Percentiles rank a stretch among this genome's conserved stretches.
phyloP scores from a whole-genome alignment of 2,113 vertebrate genomes.

The Hippopotamus amphibius region DNA sequence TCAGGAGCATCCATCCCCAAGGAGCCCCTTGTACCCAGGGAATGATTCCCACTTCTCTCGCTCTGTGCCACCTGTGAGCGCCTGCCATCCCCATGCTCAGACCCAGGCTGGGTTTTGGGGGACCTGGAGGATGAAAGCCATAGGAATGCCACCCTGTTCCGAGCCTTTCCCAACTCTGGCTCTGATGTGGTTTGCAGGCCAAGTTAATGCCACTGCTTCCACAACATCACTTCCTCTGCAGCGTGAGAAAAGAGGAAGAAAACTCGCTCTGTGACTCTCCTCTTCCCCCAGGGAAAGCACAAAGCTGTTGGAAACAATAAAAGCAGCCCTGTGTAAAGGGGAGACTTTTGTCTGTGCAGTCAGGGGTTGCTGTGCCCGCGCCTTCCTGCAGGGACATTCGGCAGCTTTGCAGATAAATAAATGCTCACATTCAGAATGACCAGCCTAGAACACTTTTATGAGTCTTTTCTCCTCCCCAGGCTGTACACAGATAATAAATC shows the following conservation, averaged over 20 bases:
- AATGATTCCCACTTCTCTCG: constrained; percentile 31
- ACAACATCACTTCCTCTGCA: constrained; percentile 82
- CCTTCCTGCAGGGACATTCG: constrained; percentile 81
- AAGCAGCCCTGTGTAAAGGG: constrained; percentile 73
- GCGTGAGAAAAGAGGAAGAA: constrained; percentile 83
- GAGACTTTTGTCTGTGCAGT: constrained; percentile 80
- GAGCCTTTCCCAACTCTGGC: background rate
- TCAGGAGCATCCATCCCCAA: background rate
- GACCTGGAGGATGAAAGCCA: background rate
- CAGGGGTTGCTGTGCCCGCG: constrained; percentile 65
- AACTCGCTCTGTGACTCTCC: constrained; percentile 61
- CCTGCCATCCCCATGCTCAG: background rate
- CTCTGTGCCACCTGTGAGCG: background rate
- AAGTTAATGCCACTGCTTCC: constrained; percentile 72
- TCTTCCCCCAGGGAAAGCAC: constrained; percentile 80
- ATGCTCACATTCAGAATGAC: constrained; percentile 78
- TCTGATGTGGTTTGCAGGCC: constrained; percentile 53
- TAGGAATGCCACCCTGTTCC: background rate
- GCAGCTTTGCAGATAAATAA: constrained; percentile 81
- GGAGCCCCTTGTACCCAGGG: background rate
- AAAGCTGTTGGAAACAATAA: constrained; percentile 81
- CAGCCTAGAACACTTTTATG: constrained; percentile 81
- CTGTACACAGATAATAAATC: constrained; percentile 82
- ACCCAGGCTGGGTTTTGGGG: background rate
- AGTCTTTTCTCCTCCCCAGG: constrained; percentile 79